These are phyloP conservation scores for Syrmaticus mikado DNA, from an alignment of 2,113 vertebrate species.

Conservation along the genomic window DNA sequence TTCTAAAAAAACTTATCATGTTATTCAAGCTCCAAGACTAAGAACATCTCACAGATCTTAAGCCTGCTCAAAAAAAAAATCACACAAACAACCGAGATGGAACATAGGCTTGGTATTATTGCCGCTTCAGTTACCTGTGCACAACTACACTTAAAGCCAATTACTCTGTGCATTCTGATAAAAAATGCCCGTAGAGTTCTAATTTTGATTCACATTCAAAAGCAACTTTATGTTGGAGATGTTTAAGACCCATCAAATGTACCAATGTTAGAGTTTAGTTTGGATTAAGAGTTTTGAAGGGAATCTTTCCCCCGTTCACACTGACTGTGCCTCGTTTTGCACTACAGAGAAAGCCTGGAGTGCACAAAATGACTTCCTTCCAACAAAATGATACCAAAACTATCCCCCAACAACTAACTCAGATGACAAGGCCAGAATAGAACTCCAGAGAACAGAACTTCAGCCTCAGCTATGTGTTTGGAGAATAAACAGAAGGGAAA, in stretches of 20 bases:
- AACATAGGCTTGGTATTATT: not conserved
- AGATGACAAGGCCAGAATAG: not conserved
- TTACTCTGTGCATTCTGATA: not conserved
- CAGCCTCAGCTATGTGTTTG: not conserved
- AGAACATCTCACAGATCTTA: not conserved
- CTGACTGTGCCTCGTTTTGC: not conserved
- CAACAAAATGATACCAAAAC: not conserved
- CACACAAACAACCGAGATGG: not conserved
- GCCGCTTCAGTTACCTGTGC: not conserved
- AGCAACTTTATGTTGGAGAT: not conserved
- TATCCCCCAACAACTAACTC: not conserved
- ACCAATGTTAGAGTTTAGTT: not conserved
- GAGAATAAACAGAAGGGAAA: slow-evolving; percentile 33
- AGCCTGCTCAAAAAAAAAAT: not conserved
- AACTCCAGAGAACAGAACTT: not conserved
- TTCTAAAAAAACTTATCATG: not conserved
- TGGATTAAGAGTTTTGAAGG: not conserved
- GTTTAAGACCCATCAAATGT: not conserved
- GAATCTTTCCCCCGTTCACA: not conserved
- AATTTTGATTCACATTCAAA: slow-evolving; percentile 3
- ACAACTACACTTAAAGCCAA: not conserved
- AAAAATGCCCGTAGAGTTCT: not conserved
- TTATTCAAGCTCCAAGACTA: not conserved
- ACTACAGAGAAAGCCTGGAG: not conserved
- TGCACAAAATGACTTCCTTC: not conserved